These are phyloP conservation scores for Punctoribates punctum DNA, from an alignment of 2,888 invertebrate species.

Conservation along the genomic window DNA sequence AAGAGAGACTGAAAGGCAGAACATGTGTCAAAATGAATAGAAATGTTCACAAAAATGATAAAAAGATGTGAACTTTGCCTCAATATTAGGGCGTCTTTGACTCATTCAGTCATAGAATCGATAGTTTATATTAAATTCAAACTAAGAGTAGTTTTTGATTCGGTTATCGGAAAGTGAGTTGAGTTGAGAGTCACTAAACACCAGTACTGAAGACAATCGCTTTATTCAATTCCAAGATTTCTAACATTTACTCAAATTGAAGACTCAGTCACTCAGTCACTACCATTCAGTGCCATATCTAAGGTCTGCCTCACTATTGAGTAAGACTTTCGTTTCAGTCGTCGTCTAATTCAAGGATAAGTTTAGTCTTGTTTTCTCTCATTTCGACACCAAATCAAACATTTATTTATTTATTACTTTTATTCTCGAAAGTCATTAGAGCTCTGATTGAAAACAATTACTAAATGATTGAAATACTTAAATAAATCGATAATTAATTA, in stretches of 20 bases:
- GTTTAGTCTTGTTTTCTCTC: slow-evolving; percentile 8
- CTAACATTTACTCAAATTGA: too few relatives aligned
- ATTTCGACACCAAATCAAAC: background rate
- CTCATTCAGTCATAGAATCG: background rate
- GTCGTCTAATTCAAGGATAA: background rate
- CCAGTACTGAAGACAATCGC: too few relatives aligned
- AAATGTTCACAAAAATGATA: slow-evolving; percentile 11
- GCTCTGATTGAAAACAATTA: background rate
- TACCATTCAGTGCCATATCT: background rate
- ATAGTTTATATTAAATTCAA: too few relatives aligned
- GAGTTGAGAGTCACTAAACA: too few relatives aligned
- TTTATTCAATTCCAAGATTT: too few relatives aligned
- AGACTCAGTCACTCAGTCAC: background rate
- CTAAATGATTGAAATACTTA: background rate
- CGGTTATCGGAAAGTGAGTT: too few relatives aligned
- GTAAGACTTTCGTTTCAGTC: background rate
- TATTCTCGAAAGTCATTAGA: background rate
- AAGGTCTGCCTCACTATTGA: slow-evolving; percentile 11
- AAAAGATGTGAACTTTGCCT: background rate
- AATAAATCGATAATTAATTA: too few relatives aligned
- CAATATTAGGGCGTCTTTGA: slow-evolving; percentile 19
- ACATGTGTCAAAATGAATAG: slow-evolving; percentile 6
- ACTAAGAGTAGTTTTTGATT: too few relatives aligned
- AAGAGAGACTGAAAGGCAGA: background rate
- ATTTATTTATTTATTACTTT: background rate